Conservation (phyloP, 2,113 vertebrate genomes). For the Lophotis ruficrista region DNA sequence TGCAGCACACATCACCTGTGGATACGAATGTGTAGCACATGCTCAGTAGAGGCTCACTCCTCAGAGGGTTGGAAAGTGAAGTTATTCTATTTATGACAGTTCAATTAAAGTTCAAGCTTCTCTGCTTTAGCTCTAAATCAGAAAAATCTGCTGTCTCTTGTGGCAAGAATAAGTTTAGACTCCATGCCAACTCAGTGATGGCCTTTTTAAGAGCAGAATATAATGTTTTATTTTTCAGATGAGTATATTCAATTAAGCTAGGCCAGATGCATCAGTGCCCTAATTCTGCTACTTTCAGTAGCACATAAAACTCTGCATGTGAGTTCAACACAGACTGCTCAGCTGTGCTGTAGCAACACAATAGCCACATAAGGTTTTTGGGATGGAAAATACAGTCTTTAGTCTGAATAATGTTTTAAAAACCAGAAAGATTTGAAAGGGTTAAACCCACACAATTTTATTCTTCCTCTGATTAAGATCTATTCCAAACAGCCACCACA, state of each 20-base stretch:
- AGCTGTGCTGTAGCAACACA: not conserved
- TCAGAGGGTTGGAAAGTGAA: not conserved
- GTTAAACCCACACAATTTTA: not conserved
- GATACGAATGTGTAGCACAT: not conserved
- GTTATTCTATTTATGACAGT: not conserved
- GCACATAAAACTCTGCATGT: not conserved
- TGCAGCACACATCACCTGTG: not conserved
- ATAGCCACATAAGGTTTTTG: not conserved
- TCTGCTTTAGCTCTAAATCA: not conserved
- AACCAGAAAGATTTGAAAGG: not conserved
- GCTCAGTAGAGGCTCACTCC: not conserved
- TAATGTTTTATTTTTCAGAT: not conserved
- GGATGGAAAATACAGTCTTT: not conserved
- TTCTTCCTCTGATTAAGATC: not conserved
- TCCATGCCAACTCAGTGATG: not conserved
- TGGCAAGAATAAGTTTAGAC: not conserved
- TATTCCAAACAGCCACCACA: not conserved
- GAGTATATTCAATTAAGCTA: not conserved
- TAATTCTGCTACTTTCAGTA: not conserved
- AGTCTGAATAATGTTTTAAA: not conserved
- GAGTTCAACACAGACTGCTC: not conserved
- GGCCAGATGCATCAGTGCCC: not conserved
- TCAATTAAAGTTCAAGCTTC: not conserved
- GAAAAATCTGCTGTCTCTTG: not conserved
- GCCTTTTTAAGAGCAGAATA: not conserved